phyloP scores from a whole-genome alignment of 2,797 vertebrate genomes.

The Rhodeus uyekii region DNA sequence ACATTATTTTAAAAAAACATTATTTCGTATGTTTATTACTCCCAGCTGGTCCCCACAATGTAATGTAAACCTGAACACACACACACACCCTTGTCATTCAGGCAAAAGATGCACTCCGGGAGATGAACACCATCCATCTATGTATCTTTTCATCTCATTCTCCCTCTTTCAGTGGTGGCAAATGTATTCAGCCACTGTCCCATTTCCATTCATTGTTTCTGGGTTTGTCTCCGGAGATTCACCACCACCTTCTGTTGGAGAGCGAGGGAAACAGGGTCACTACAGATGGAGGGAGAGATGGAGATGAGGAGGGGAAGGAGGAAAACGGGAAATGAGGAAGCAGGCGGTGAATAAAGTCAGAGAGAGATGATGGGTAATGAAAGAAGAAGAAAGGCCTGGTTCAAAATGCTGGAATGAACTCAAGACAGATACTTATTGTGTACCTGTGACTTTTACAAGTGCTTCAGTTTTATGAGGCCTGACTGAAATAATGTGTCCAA shows the following conservation, averaged over 20 bases:
- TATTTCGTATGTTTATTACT: too few species aligned
- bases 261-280: constrained; percentile 73
- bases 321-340: not conserved
- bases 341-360: not conserved
- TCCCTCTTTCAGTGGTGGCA: constrained; percentile 44
- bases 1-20: too few species aligned
- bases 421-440: not conserved
- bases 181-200: constrained; percentile 75
- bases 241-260: constrained; percentile 57
- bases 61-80: too few species aligned
- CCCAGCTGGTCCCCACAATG: too few species aligned
- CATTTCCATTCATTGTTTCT: constrained; percentile 72
- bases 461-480: constrained; percentile 55
- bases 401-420: not conserved
- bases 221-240: constrained; percentile 59
- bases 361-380: not conserved
- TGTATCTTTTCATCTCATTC: constrained; percentile 28
- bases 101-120: constrained; percentile 22
- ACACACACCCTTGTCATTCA: constrained; percentile 21
- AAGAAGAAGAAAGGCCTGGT: not conserved
- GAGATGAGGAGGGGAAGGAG: constrained; percentile 10
- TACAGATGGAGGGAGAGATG: constrained; percentile 30
- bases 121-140: constrained; percentile 54
- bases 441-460: constrained; percentile 41
- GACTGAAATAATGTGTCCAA: constrained; percentile 53